Evolutionary conservation across 2,113 vertebrate genomes (phyloP).

Genomic region (Sinocyclocheilus rhinocerous): DNA sequence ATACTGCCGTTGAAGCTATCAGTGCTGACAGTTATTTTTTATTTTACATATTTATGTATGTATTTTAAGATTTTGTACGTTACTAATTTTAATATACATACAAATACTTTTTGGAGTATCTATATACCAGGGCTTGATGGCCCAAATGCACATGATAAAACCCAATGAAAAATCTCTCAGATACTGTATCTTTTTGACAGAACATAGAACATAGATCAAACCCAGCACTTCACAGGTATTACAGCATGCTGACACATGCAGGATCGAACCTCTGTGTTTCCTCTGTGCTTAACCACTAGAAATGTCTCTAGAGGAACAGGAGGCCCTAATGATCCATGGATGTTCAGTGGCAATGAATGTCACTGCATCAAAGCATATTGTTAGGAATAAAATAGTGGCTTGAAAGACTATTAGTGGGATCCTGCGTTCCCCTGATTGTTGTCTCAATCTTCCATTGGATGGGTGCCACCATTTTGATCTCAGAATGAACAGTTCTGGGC

Average conservation of each 20-base stretch:
- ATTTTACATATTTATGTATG: too few species aligned
- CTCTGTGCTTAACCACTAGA: not conserved
- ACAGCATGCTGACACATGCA: not conserved
- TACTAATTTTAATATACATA: too few species aligned
- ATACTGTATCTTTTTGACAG: not conserved
- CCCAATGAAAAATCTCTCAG: too few species aligned
- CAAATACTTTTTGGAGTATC: too few species aligned
- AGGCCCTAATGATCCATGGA: not conserved
- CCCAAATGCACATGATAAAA: too few species aligned
- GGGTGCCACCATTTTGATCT: not conserved
- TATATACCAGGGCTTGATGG: too few species aligned
- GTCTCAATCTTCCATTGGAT: not conserved
- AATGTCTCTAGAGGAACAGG: not conserved
- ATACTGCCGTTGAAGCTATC: too few species aligned
- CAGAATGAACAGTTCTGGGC: not conserved
- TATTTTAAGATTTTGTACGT: too few species aligned
- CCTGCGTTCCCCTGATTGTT: not conserved
- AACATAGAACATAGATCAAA: not conserved
- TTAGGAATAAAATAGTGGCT: not conserved
- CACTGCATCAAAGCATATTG: not conserved
- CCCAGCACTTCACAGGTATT: not conserved
- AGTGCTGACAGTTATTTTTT: too few species aligned
- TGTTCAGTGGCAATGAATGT: not conserved
- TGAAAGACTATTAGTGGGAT: constrained; percentile 3
- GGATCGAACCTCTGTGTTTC: not conserved